Evolutionary conservation across 2,113 vertebrate genomes (phyloP).

Genomic region (Strix uralensis): DNA sequence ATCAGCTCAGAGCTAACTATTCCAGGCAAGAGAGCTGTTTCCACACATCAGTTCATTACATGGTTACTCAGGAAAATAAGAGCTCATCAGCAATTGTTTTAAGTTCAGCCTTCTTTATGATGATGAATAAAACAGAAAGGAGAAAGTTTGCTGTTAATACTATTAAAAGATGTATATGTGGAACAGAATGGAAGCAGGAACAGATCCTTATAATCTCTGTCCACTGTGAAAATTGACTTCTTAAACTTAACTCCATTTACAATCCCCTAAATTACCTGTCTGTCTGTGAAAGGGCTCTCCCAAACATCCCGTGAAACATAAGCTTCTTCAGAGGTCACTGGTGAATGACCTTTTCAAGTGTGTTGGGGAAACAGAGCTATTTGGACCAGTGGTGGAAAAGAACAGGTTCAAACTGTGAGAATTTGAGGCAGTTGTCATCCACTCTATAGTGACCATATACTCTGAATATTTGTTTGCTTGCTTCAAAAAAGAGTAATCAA

Average conservation of each 20-base stretch:
- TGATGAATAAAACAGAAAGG: not conserved
- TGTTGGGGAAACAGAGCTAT: not conserved
- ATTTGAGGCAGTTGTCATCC: not conserved
- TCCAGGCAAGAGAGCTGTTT: not conserved
- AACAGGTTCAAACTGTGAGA: not conserved
- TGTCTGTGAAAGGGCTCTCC: not conserved
- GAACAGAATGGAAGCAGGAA: not conserved
- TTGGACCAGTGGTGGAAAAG: not conserved
- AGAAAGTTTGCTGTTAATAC: not conserved
- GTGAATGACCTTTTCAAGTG: not conserved
- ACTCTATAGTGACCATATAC: not conserved
- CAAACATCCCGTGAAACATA: not conserved
- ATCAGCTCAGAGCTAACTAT: not conserved
- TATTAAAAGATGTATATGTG: not conserved
- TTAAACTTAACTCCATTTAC: not conserved
- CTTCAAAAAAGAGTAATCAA: not conserved
- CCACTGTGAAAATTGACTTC: not conserved
- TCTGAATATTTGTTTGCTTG: not conserved
- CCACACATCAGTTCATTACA: not conserved
- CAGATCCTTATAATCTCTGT: not conserved
- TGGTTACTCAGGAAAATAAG: not conserved
- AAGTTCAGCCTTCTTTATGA: not conserved
- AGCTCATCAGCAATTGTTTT: not conserved
- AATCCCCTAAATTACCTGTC: not conserved
- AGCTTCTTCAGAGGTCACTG: not conserved